These are phyloP conservation scores for Autographa gamma DNA, from an alignment of 2,888 invertebrate genomes.

Conservation along the genomic window DNA sequence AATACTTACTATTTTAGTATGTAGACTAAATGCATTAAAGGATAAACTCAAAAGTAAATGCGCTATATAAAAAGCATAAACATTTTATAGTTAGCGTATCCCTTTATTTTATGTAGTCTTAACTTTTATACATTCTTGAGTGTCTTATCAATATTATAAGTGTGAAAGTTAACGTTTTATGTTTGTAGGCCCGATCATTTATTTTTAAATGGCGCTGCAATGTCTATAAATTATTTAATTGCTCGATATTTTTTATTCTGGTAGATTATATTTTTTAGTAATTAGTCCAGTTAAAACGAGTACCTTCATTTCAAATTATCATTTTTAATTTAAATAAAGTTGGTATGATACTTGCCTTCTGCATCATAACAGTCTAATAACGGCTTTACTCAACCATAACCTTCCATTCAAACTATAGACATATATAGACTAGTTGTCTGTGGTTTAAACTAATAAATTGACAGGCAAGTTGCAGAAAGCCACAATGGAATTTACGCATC, in stretches of 20 bases:
- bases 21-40: background rate
- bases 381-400: no score
- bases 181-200: background rate
- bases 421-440: no score
- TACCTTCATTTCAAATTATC: no score
- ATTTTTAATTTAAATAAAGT: no score
- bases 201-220: no score
- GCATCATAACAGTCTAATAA: no score
- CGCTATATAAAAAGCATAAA: conserved; percentile 9
- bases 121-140: background rate
- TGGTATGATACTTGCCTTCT: no score
- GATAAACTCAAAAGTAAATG: background rate
- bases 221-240: background rate
- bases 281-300: no score
- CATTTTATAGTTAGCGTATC: background rate
- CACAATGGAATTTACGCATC: conserved; percentile 52
- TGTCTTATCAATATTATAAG: background rate
- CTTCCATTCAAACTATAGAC: no score
- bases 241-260: no score
- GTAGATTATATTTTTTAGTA: no score
- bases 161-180: background rate
- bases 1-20: background rate
- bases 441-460: conserved; percentile 24
- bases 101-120: background rate
- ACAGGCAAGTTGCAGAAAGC: conserved; percentile 43